phyloP scores from a whole-genome alignment of 37 sponge, comb jelly and placozoan genomes.

The Amphimedon queenslandica region DNA sequence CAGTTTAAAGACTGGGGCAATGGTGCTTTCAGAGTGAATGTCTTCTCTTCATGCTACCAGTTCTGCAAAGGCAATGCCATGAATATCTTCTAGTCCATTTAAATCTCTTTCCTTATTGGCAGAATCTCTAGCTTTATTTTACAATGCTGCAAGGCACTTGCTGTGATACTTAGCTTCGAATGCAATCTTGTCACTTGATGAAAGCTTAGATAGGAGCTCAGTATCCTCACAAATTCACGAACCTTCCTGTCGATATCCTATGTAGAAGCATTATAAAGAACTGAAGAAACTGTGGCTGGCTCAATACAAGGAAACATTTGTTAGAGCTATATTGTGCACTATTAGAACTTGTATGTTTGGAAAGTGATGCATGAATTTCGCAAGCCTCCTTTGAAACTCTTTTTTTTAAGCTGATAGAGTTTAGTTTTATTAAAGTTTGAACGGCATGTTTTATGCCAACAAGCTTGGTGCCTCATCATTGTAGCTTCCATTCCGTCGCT shows the following conservation, averaged over 20 bases:
- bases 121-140: constrained; percentile 19
- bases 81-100: background rate
- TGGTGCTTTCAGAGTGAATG: too few relatives aligned
- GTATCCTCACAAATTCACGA: constrained; percentile 24
- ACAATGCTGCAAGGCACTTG: constrained; percentile 20
- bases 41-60: background rate
- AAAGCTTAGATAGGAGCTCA: constrained; percentile 8
- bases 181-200: constrained; percentile 18
- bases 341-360: background rate
- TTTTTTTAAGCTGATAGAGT: background rate
- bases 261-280: constrained; percentile 23
- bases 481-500: constrained; percentile 19
- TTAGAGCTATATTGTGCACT: background rate
- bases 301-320: background rate
- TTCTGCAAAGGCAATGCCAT: constrained; percentile 25
- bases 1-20: constrained; percentile 12
- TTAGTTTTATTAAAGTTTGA: constrained; percentile 9
- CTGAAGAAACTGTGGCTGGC: background rate
- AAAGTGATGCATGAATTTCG: too few relatives aligned
- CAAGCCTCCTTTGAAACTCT: too few relatives aligned
- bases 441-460: constrained; percentile 15
- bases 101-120: background rate
- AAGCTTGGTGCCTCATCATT: constrained; percentile 10
- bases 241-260: constrained; percentile 20
- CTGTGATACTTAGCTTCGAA: constrained; percentile 26